Conservation (phyloP, 2,888 invertebrate species). For the Hydrotaea cyrtoneurina region DNA sequence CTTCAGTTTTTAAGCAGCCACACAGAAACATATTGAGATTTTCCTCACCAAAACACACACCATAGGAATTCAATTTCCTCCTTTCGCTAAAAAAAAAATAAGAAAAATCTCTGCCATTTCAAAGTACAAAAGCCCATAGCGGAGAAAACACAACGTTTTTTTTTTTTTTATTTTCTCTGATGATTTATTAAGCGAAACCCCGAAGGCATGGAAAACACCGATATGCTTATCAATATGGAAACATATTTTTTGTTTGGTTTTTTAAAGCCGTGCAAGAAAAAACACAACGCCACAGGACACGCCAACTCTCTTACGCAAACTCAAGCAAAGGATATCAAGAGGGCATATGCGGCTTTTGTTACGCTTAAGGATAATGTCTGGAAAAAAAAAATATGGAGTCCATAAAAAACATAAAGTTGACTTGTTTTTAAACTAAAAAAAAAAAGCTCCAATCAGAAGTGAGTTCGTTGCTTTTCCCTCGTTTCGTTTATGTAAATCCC, state of each 20-base stretch:
- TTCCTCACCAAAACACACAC: background rate
- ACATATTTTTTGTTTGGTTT: conserved; percentile 39
- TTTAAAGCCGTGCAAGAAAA: background rate
- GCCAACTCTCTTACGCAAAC: conserved; percentile 29
- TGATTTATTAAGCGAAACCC: conserved; percentile 44
- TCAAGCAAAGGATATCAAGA: background rate
- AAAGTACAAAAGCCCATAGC: conserved; percentile 24
- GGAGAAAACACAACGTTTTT: conserved; percentile 1
- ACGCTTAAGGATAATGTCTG: background rate
- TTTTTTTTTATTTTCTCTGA: too few species aligned
- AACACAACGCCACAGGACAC: conserved; percentile 27
- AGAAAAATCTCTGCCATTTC: too few species aligned
- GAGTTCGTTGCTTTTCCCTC: background rate
- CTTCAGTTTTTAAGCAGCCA: conserved; percentile 42
- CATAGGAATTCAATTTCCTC: conserved; percentile 18
- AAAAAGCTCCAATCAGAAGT: conserved; percentile 41
- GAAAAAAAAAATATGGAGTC: conserved; percentile 30
- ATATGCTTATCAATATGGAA: conserved; percentile 58
- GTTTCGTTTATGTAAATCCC: conserved; percentile 22
- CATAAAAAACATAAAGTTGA: background rate
- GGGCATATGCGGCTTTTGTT: background rate
- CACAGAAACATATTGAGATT: conserved; percentile 22
- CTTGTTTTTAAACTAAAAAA: background rate
- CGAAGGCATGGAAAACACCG: conserved; percentile 45
- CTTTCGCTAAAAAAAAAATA: background rate